These are phyloP conservation scores for Marisa cornuarietis DNA, from an alignment of 1,140 invertebrate species.

Conservation along the genomic window DNA sequence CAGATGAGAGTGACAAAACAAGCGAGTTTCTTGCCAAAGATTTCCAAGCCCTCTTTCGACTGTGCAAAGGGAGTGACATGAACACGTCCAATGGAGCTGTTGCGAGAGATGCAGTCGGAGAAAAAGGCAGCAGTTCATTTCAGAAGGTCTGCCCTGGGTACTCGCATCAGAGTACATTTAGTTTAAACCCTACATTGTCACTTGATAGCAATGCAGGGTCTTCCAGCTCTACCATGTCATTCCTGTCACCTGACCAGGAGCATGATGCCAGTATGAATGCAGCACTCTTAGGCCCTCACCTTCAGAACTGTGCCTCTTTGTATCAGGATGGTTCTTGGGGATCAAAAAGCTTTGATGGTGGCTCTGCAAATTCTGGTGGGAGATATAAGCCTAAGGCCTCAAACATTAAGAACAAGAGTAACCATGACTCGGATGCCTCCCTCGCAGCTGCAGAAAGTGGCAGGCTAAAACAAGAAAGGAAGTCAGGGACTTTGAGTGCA, in stretches of 20 bases:
- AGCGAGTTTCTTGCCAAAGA: conserved; percentile 50
- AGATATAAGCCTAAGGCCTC: not conserved
- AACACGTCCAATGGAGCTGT: too few species aligned
- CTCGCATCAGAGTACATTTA: too few species aligned
- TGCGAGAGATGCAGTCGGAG: too few species aligned
- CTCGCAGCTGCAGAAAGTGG: too few species aligned
- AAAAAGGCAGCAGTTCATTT: too few species aligned
- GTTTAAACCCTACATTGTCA: too few species aligned
- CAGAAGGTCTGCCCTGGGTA: too few species aligned
- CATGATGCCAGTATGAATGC: not conserved
- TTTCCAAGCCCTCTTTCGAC: conserved; percentile 25
- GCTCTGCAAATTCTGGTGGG: not conserved
- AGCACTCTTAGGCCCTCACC: not conserved
- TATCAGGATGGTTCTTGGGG: not conserved
- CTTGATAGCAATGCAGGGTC: too few species aligned
- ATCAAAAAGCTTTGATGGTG: not conserved
- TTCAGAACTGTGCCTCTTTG: conserved; percentile 14
- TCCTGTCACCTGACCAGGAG: too few species aligned
- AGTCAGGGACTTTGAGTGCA: too few species aligned
- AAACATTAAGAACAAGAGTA: not conserved
- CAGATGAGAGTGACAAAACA: conserved; percentile 55
- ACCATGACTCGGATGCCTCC: not conserved
- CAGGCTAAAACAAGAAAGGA: too few species aligned
- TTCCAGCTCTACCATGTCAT: too few species aligned
- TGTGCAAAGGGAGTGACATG: not conserved